A percentile compares a stretch with the other conserved stretches of the same genome.
phyloP scores from a whole-genome alignment of 2,113 vertebrate species.

The Bubo bubo region DNA sequence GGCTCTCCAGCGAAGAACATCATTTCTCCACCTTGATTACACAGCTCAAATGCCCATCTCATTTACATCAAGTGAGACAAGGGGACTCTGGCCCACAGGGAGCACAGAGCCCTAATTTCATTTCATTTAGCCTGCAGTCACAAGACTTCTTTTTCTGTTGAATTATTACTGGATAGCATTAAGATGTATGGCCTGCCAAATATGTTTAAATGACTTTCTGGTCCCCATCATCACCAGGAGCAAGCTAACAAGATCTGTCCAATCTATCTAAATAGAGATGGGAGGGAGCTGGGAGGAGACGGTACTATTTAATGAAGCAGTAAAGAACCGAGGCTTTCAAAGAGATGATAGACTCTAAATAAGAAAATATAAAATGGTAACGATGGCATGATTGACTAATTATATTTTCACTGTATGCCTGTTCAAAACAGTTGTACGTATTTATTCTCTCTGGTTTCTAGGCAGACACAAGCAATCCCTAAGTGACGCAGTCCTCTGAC shows the following conservation, averaged over 20 bases:
- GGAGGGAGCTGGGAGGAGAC: slow-evolving; percentile 6
- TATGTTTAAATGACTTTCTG: slow-evolving; percentile 36
- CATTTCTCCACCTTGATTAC: background rate
- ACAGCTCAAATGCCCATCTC: background rate
- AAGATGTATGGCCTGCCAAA: slow-evolving; percentile 48
- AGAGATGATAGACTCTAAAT: background rate
- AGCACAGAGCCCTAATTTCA: background rate
- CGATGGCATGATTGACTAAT: background rate
- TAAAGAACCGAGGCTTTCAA: background rate
- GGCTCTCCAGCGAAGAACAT: background rate
- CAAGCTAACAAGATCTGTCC: background rate
- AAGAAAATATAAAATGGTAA: background rate
- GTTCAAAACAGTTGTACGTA: background rate
- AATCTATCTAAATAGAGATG: background rate
- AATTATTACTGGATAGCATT: slow-evolving; percentile 1
- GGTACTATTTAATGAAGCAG: background rate
- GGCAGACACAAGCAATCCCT: background rate
- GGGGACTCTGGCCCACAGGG: background rate
- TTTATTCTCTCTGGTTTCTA: background rate
- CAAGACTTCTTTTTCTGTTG: background rate
- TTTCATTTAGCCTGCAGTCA: slow-evolving; percentile 9
- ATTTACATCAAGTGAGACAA: background rate
- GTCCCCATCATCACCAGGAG: background rate
- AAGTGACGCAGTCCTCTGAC: background rate
- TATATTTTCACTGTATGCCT: background rate